phyloP scores from a whole-genome alignment of 2,797 vertebrate genomes.

The Cyprinella venusta region DNA sequence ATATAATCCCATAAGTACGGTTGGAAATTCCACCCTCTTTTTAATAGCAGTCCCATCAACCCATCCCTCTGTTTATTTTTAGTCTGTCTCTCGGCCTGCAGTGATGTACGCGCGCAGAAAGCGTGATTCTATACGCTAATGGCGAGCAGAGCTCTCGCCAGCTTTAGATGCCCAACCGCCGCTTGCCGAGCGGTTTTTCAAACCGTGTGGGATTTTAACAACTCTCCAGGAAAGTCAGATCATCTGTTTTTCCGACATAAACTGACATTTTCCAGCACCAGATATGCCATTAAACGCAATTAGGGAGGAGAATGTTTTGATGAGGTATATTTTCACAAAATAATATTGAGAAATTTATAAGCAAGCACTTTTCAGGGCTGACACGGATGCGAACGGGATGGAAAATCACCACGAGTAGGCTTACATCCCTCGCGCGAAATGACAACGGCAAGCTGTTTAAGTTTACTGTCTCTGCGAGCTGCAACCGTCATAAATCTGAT shows the following conservation, averaged over 20 bases:
- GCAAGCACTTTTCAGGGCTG: slow-evolving; percentile 27
- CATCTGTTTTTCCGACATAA: slow-evolving; percentile 69
- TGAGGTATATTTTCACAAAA: slow-evolving; percentile 65
- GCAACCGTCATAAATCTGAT: slow-evolving; percentile 62
- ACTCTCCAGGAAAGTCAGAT: slow-evolving; percentile 66
- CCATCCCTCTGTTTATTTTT: slow-evolving; percentile 67
- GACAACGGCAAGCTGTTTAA: slow-evolving; percentile 48
- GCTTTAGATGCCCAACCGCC: slow-evolving; percentile 61
- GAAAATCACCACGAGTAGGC: background rate
- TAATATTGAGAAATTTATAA: slow-evolving; percentile 56
- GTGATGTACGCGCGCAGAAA: slow-evolving; percentile 67
- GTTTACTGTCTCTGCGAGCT: slow-evolving; percentile 44
- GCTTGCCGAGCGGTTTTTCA: slow-evolving; percentile 62
- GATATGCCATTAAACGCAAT: slow-evolving; percentile 69
- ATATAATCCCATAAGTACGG: slow-evolving; percentile 29
- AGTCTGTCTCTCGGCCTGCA: slow-evolving; percentile 53
- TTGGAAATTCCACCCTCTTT: slow-evolving; percentile 27
- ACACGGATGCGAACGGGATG: slow-evolving; percentile 38
- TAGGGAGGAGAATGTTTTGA: slow-evolving; percentile 67
- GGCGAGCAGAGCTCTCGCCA: slow-evolving; percentile 49
- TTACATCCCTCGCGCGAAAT: slow-evolving; percentile 4
- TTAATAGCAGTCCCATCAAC: slow-evolving; percentile 52
- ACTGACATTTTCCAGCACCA: slow-evolving; percentile 67
- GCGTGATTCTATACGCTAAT: slow-evolving; percentile 68
- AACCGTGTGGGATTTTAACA: slow-evolving; percentile 68